These are phyloP conservation scores for Leptinotarsa haldemani DNA, from an alignment of 2,888 invertebrate species.

Conservation along the genomic window DNA sequence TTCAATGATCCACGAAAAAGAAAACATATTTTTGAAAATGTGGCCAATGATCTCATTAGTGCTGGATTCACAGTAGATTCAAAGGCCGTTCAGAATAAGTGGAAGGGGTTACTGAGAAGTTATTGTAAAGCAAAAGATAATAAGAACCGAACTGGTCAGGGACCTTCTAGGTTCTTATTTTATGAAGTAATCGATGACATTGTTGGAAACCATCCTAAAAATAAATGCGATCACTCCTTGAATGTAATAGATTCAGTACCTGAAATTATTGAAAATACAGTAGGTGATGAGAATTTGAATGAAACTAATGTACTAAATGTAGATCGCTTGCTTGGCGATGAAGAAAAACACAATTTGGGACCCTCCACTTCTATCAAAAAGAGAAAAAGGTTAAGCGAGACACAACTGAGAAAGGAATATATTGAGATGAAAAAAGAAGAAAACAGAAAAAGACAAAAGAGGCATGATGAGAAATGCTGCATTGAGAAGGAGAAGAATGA, in stretches of 20 bases:
- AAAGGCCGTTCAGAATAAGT: constrained; percentile 30
- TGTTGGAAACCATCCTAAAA: constrained; percentile 21
- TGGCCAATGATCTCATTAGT: constrained; percentile 18
- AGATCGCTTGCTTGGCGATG: too few species aligned
- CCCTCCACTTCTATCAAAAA: background rate
- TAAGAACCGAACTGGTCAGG: constrained; percentile 27
- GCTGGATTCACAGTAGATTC: constrained; percentile 9
- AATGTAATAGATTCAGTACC: too few species aligned
- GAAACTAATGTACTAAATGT: too few species aligned
- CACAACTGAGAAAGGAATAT: background rate
- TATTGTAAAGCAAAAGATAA: constrained; percentile 31
- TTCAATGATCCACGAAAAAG: constrained; percentile 13
- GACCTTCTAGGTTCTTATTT: constrained; percentile 29
- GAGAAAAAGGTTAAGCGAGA: background rate
- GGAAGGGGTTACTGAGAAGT: constrained; percentile 29
- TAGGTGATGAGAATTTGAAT: background rate
- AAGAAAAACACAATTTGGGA: too few species aligned
- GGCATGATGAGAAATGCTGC: background rate
- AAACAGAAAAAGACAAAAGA: background rate
- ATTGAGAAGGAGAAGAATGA: too few species aligned
- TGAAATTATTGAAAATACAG: background rate
- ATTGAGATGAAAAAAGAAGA: background rate
- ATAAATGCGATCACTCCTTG: constrained; percentile 8
- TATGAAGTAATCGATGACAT: constrained; percentile 31
- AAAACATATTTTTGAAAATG: background rate